Percentiles rank a stretch among this genome's conserved stretches.
phyloP scores from a whole-genome alignment of 1,140 invertebrate genomes.

The Maniola jurtina region DNA sequence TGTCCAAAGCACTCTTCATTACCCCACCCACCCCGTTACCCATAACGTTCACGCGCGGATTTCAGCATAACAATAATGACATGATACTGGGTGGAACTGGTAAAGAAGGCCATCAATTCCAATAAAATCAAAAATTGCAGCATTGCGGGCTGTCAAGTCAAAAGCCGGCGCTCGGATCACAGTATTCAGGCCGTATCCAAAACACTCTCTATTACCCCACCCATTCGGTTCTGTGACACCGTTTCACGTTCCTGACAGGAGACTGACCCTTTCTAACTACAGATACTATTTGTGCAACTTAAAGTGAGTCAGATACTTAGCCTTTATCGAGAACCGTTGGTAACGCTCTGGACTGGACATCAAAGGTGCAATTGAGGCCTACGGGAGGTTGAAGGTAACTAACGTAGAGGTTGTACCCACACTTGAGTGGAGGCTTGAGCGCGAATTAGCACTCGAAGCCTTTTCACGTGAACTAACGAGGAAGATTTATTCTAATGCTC shows the following conservation, averaged over 20 bases:
- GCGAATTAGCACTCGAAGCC: conserved; percentile 28
- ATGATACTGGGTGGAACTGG: no score
- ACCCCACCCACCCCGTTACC: neutral
- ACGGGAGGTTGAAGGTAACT: conserved; percentile 27
- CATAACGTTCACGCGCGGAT: neutral
- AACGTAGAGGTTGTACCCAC: conserved; percentile 21
- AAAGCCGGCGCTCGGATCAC: conserved; percentile 53
- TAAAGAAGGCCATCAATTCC: conserved; percentile 42
- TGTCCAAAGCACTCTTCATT: conserved; percentile 9
- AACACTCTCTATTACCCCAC: no score
- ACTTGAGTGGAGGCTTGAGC: conserved; percentile 24
- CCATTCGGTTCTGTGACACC: no score
- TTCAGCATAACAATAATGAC: no score
- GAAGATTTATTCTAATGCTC: neutral
- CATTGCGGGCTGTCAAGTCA: conserved; percentile 68
- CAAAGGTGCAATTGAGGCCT: conserved; percentile 27
- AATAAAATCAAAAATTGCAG: conserved; percentile 42
- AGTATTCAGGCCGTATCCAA: no score
- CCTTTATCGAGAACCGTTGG: conserved; percentile 17
- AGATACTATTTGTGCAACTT: no score
- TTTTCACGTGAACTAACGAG: conserved; percentile 9
- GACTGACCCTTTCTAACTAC: no score
- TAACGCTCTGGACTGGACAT: conserved; percentile 22
- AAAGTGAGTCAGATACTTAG: neutral
- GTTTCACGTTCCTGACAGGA: no score